phyloP scores from a whole-genome alignment of 1,140 invertebrate genomes.

The Eubasilissa regina region DNA sequence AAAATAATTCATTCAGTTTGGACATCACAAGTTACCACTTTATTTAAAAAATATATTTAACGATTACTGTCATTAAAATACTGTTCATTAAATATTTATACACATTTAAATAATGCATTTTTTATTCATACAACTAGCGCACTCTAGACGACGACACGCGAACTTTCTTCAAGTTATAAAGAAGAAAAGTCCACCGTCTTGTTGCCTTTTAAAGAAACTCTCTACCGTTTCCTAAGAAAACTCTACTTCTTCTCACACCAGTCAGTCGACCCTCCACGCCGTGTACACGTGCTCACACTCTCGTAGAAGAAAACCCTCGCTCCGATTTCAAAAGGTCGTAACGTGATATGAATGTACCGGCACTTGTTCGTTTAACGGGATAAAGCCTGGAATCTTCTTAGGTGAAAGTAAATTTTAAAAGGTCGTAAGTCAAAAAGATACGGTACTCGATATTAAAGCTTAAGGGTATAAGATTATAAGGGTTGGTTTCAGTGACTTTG shows the following conservation, averaged over 20 bases:
- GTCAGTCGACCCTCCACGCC: constrained; percentile 21
- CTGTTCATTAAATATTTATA: too few species aligned
- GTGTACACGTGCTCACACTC: constrained; percentile 20
- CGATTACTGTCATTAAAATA: too few species aligned
- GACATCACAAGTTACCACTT: too few species aligned
- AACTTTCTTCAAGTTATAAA: constrained; percentile 56
- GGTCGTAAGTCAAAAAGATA: neutral
- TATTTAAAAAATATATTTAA: too few species aligned
- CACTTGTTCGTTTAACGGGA: constrained; percentile 11
- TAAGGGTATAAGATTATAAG: neutral
- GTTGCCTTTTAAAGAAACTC: constrained; percentile 52
- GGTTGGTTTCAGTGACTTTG: neutral
- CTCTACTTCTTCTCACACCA: constrained; percentile 55
- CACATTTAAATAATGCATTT: constrained; percentile 11
- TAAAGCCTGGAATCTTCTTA: neutral
- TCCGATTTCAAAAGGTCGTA: constrained; percentile 24
- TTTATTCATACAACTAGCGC: constrained; percentile 48
- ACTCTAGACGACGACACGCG: constrained; percentile 46
- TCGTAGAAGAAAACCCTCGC: neutral
- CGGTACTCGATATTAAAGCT: neutral
- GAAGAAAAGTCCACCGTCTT: constrained; percentile 54
- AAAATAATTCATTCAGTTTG: too few species aligned
- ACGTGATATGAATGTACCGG: neutral
- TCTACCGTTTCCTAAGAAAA: constrained; percentile 53
- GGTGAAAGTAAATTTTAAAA: neutral